Conservation (phyloP, 2,888 invertebrate genomes). For the Sphaerophoria rueppellii region DNA sequence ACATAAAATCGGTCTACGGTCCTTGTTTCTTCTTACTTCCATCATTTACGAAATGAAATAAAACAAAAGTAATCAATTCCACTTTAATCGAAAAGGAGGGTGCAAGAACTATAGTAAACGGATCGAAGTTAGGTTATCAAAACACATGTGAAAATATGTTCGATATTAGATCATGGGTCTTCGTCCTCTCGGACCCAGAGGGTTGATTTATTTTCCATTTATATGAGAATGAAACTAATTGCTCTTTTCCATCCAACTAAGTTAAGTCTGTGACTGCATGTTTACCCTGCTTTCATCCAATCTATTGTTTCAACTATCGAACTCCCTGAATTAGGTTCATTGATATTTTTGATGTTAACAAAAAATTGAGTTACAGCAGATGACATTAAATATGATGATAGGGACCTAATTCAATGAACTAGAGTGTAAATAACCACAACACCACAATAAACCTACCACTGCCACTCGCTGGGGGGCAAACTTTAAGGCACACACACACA, state of each 20-base stretch:
- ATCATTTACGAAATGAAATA: too few species aligned
- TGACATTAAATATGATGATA: too few species aligned
- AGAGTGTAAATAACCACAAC: slow-evolving; percentile 23
- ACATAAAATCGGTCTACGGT: too few species aligned
- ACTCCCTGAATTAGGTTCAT: neutral
- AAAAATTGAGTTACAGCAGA: too few species aligned
- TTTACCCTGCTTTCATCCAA: neutral
- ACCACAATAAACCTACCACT: slow-evolving; percentile 51
- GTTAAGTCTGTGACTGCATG: too few species aligned
- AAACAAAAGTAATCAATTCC: too few species aligned
- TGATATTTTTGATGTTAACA: neutral
- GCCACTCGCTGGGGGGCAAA: slow-evolving; percentile 7
- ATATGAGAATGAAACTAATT: slow-evolving; percentile 72
- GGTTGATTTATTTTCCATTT: slow-evolving; percentile 66
- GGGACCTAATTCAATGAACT: neutral
- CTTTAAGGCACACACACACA: slow-evolving; percentile 13
- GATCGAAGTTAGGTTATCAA: slow-evolving; percentile 26
- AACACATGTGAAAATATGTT: slow-evolving; percentile 59
- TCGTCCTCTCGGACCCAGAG: slow-evolving; percentile 35
- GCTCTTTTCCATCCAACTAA: slow-evolving; percentile 50
- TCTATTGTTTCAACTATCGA: neutral
- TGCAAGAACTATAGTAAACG: neutral
- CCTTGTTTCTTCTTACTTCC: too few species aligned
- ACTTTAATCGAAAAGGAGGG: slow-evolving; percentile 25
- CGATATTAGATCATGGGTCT: slow-evolving; percentile 64